Base-by-base conservation (phyloP, 92 coral and sea anemone species). In the Heteractis magnifica region DNA sequence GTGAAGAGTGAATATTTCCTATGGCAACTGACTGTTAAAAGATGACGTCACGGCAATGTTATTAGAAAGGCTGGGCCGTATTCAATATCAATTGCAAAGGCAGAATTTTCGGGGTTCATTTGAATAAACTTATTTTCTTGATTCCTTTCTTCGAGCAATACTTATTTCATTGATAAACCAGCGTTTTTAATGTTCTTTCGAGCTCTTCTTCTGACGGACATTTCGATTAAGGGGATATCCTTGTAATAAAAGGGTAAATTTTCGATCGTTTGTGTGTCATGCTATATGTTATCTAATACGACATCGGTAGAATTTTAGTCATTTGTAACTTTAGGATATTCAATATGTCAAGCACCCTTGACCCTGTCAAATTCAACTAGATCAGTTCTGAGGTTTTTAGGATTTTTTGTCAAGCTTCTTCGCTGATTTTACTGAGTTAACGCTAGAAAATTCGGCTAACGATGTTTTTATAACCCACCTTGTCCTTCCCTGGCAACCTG, bases 31-130 rank as follows among this genome's bases (percentile, higher is more conserved):
- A 65, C 70, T 76, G 79, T 85, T 49, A 71, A 21, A 78, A 68
- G 76, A 51, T 85, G 83, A 85, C 88, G 88, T 85, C 88, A 85
- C 72, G 3, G 50, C 83, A 72, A 72, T 16, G 21, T 73, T 13
- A 13, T 65, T 20, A 80, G 23, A 14, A 48, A 48, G 11, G 19
- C 50, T 78, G 64, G 76, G n/a, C 34, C 18, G 60, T 50, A 80
- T 49, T 81, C 64, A 64, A 56, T 72, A 72, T 74, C 78, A 74
- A 41, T 74, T 10, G 49, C 51, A 72, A 72, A 65, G 19, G 13
- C 3, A 65, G 19, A 65, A 65, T 65, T 65, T 65, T 16, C 16
- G 55, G 5, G 78, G 19, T 74, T 74, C 50, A 70, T 81, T 81
- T 44, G 77, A 58, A 81, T 81, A 81, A 48, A 5, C 49, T 13